Evolutionary conservation across 1,140 invertebrate species (phyloP), one percentile per base, ranked within the genome.

Genomic region (Sycobia sp.): DNA sequence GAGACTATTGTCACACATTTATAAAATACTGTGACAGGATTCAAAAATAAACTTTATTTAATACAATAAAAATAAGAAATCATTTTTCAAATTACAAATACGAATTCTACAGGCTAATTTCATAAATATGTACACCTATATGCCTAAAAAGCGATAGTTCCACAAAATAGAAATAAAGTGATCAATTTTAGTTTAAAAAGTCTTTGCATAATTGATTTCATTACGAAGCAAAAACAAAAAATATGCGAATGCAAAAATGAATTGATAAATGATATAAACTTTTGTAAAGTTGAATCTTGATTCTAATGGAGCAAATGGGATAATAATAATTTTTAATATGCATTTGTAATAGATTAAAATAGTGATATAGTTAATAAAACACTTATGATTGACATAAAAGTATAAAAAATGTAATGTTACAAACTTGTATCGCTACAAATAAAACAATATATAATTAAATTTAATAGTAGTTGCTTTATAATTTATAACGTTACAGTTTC

Each of bases 101-200:
- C 70, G 75, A 76, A 77, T 70, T 68, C 71, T 78, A 78, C 69
- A 62, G 36, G 67, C 75, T 78, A 78, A 59, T 68, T 73, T 73
- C 69, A 76, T 76, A 76, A 76, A 74, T 77, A 79, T 78, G 66
- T 77, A 78, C 75, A 76, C 66, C 68, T 69, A 75, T 67, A 73
- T 70, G 69, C 68, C 69, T 72, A 60, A 47, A 54, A 44, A 67
- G 53, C 53, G 39, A 56, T 29, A 49, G 7, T 56, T 41, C 13
- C 22, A 50, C 25, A 5, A 39, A 18, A 38, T 53, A 22, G 34
- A 50, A 46, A 39, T 38, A 59, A 38, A 57, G 23, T 29, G 46
- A 46, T 14, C 38, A 39, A 47, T 47, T 62, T 41, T 54, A 43
- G 23, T 23, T 55, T 56, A 55, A 49, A 7, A 54, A 14, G 10